A percentile compares a stretch with the other conserved stretches of the same genome.
These are phyloP conservation scores for Sprattus sprattus DNA, from an alignment of 2,113 vertebrate species.

Conservation along the genomic window DNA sequence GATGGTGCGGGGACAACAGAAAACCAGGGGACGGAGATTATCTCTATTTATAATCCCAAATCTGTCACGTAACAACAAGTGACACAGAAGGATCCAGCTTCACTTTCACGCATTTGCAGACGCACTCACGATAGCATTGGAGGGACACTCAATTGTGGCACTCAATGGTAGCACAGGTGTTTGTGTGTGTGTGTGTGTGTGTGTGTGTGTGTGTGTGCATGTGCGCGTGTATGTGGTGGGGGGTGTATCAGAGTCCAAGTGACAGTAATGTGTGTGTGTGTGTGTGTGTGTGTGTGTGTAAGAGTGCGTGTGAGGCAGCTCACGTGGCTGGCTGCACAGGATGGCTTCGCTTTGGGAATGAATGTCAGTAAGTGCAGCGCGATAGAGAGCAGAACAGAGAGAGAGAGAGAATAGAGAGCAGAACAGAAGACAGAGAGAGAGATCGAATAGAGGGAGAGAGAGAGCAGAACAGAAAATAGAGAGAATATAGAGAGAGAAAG, in stretches of 20 bases:
- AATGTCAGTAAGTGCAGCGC: neutral
- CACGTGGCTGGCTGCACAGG: neutral
- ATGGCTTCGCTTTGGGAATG: neutral
- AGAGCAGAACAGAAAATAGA: neutral
- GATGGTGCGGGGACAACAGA: conserved; percentile 28
- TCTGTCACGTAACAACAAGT: conserved; percentile 50
- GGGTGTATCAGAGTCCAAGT: neutral
- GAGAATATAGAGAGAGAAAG: neutral
- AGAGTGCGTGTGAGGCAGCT: neutral
- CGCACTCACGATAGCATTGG: neutral
- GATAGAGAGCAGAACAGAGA: neutral
- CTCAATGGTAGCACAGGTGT: neutral
- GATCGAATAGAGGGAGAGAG: neutral
- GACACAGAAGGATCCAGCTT: conserved; percentile 52
- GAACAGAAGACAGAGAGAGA: neutral
- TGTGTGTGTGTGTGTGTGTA: conserved; percentile 3
- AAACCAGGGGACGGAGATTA: conserved; percentile 55
- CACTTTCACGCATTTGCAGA: conserved; percentile 42
- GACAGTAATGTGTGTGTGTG: neutral
- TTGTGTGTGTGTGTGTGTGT: neutral
- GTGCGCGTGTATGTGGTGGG: neutral
- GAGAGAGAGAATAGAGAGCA: neutral
- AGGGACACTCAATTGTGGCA: neutral
- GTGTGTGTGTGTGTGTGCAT: neutral
- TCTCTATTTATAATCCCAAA: conserved; percentile 68